Evolutionary conservation across 2,113 vertebrate species (phyloP).

Genomic region (Tragelaphus buxtoni): DNA sequence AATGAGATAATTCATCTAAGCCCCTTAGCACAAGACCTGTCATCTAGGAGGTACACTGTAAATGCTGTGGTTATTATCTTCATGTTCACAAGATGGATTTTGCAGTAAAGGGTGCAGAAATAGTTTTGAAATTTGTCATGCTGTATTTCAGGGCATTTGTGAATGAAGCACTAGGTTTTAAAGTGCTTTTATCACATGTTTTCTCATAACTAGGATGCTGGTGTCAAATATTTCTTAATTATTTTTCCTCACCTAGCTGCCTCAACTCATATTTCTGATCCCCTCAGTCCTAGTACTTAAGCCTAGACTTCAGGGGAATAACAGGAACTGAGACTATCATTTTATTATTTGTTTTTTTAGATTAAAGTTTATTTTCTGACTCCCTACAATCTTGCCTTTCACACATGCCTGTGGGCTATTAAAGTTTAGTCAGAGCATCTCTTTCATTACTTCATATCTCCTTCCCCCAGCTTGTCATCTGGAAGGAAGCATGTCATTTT

Average conservation of each 20-base stretch:
- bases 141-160: not conserved
- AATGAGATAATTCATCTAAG: not conserved
- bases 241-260: not conserved
- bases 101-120: not conserved
- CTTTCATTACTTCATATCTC: not conserved
- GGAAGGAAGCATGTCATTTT: not conserved
- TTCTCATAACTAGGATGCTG: not conserved
- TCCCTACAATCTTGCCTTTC: not conserved
- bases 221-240: not conserved
- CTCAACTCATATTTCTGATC: not conserved
- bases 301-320: not conserved
- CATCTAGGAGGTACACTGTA: not conserved
- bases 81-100: not conserved
- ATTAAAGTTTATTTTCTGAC: conserved; percentile 30
- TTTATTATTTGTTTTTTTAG: not conserved
- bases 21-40: not conserved
- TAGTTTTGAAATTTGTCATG: not conserved
- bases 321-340: not conserved
- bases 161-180: not conserved
- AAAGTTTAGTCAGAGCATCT: not conserved
- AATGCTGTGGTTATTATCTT: not conserved
- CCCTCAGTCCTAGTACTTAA: not conserved
- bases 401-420: not conserved
- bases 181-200: not conserved
- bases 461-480: not conserved